Base-by-base conservation (phyloP, 1,140 invertebrate species). In the Centruroides vittatus region DNA sequence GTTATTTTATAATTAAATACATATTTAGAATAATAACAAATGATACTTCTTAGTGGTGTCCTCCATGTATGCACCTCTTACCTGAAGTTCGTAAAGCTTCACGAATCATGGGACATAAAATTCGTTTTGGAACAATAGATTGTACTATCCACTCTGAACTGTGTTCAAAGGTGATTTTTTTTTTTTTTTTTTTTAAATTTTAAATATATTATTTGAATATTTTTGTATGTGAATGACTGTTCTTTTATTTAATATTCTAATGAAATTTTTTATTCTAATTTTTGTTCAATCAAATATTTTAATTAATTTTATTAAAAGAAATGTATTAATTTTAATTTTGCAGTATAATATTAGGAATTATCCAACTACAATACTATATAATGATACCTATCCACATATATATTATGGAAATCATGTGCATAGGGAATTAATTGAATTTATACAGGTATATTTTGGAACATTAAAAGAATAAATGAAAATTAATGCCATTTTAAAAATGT, bases 291-390 rank as follows among this genome's bases (percentile, higher is more conserved):
- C 23, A 23, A 23, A 23, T 23, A 23, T 23, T 23, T 23, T 23
- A 23, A 23, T 23, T 23, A 23, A 23, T 23, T 23, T 23, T 23
- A 23, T 49, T 5, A 8, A 47, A 49, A 8, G 3, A 55, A 47
- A 12, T 48, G 61, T 35, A 51, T 50, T 59, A 7, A 51, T 55
- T 41, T 52, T 55, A n/a, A 82, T 79, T 69, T 72, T 74, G n/a
- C 74, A 79, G 67, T 79, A 85, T 65, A 82, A 82, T 55, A 80
- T 88, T 55, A 71, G 76, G 46, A 82, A 82, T 6, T 89, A 88
- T 74, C 86, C 87, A 3, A 86, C 86, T 0, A 81, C 83, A 8
- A 80, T 86, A 60, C 73, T 88, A 3, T 85, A 85, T 67, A 86
- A 86, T 67, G 74, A 78, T 4, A 80, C 77, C 50, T 71, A 70